Conservation (phyloP, 2,888 invertebrate species). For the Drosophila niveifrons region DNA sequence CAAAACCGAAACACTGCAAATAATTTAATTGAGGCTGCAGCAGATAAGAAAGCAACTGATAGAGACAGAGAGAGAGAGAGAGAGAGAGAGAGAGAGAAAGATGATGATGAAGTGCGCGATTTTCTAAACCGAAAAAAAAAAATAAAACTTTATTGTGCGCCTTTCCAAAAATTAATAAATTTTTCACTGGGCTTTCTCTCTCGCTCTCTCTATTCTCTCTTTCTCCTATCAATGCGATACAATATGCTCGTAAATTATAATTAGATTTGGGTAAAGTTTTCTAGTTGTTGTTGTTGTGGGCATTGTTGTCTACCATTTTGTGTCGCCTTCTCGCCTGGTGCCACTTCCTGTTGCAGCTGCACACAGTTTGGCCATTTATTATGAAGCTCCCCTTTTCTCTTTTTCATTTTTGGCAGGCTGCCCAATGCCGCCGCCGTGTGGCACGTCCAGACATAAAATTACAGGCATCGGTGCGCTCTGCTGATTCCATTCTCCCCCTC, state of each 20-base stretch:
- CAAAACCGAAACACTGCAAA: constrained; percentile 6
- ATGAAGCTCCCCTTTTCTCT: not conserved
- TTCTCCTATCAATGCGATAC: constrained; percentile 9
- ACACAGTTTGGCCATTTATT: constrained; percentile 41
- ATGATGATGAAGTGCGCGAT: constrained; percentile 22
- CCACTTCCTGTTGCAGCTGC: constrained; percentile 42
- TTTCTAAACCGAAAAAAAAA: constrained; percentile 14
- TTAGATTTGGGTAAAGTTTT: constrained; percentile 12
- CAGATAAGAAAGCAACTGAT: constrained; percentile 2
- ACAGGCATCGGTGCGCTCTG: constrained; percentile 48
- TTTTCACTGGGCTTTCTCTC: constrained; percentile 16
- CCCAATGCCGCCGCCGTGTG: constrained; percentile 25
- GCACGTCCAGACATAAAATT: constrained; percentile 48
- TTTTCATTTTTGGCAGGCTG: constrained; percentile 27
- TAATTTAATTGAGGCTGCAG: constrained; percentile 35
- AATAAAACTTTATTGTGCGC: not conserved
- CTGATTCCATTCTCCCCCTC: constrained; percentile 15
- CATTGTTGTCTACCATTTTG: constrained; percentile 14
- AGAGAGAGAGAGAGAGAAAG: not conserved
- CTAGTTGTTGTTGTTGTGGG: too few species aligned
- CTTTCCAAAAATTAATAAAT: constrained; percentile 27
- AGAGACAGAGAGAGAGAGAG: not conserved
- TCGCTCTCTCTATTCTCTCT: too few species aligned
- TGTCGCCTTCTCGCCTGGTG: not conserved
- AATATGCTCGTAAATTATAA: constrained; percentile 15